Conservation (phyloP, 1,140 invertebrate species). For the Zaprionus camerounensis region DNA sequence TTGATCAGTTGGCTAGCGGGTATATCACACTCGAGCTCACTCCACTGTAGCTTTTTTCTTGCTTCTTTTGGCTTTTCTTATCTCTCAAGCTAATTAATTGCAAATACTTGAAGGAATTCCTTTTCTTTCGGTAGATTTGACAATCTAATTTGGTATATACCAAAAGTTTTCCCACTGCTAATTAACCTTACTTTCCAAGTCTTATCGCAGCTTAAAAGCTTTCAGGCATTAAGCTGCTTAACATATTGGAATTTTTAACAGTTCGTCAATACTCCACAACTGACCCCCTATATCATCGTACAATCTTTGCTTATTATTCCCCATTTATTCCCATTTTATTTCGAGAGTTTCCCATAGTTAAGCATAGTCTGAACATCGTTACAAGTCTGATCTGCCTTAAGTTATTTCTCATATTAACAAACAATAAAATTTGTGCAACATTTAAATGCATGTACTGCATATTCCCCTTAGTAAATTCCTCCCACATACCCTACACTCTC, state of each 20-base stretch:
- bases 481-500: neutral
- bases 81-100: neutral
- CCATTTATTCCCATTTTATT: neutral
- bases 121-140: neutral
- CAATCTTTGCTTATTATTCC: neutral
- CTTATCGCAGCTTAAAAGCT: neutral
- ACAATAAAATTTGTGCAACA: slow-evolving; percentile 49
- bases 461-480: neutral
- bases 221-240: neutral
- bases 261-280: neutral
- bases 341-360: slow-evolving; percentile 31
- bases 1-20: no score
- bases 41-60: no score
- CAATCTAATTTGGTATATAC: neutral
- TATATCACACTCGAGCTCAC: no score
- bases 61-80: neutral
- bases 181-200: neutral
- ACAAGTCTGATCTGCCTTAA: slow-evolving; percentile 7
- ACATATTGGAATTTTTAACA: neutral
- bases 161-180: no score
- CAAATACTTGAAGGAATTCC: neutral
- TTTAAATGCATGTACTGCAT: slow-evolving; percentile 9
- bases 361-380: slow-evolving; percentile 14
- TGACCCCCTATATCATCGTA: neutral
- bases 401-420: slow-evolving; percentile 44